Base-by-base conservation (phyloP, 2,797 vertebrate species). In the Chiloscyllium punctatum region DNA sequence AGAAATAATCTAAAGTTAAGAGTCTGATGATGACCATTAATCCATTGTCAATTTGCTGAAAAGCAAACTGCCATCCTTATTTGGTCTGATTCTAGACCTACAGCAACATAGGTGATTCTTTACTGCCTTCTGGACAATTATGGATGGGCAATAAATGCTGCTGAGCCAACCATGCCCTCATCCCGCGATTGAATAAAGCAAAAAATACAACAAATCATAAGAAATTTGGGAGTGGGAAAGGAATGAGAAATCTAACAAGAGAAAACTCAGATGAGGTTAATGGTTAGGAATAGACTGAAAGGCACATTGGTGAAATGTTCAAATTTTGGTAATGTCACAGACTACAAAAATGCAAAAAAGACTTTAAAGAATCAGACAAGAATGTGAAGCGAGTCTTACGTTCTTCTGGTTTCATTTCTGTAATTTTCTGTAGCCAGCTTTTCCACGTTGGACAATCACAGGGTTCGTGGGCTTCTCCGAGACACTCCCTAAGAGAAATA, bases 361-460 rank as follows among this genome's bases (percentile, higher is more conserved):
- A 16, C 30, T 66, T 6, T n/a, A 91, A 91, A 91, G 53, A 66
- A n/a, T 42, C 69, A 72, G 25, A 94, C 48, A 1, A 15, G 9
- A 69, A 68, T 72, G 23, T 30, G 37, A 71, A 94, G 68, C 66
- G 71, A 42, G 95, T 97, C 99, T 98, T 97, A 99, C 99, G 96
- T 97, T 99, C 99, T 97, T 99, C 98, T 86, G 99, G 99, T 97
- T 98, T 99, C 99, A 99, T 99, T 97, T 99, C 99, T 62, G 96
- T 97, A 96, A 99, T 98, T 97, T 99, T 99, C 96, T 99, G 99
- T 4, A 99, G 98, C 99, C 99, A 99, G 96, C 99, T 97, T 97
- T 98, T 99, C 99, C 99, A 99, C 27, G 98, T 99, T 96, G 98
- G 98, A 97, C 99, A 99, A 97, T 99, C 98, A 97, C 99, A 99